Base-by-base conservation (phyloP, 2,113 vertebrate species). In the Forbesichthys papilliferus region DNA sequence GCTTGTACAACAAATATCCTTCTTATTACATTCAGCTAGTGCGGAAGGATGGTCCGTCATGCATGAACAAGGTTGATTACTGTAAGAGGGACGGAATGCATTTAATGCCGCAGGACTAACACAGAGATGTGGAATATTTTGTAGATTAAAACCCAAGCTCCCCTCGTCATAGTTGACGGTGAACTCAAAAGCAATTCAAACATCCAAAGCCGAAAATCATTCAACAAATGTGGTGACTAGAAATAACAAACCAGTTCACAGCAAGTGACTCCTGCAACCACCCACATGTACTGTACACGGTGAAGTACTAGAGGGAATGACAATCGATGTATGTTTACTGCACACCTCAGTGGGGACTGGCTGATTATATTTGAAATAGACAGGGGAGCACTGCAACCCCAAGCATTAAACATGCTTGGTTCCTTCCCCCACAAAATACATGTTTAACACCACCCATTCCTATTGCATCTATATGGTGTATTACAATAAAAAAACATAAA, bases 211-310 rank as follows among this genome's bases (percentile, higher is more conserved):
- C 13, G n/a, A 53, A 66, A 78, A 73, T 83, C 76, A 75, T 55
- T 55, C 67, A 71, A 61, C 74, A 76, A 61, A 78, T 34, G 69
- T 64, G 57, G 67, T 71, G 68, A 86, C 36, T 78, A 56, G 63
- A 60, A 64, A 61, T 68, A 34, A 34, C 12, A 74, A 57, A 72
- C 73, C 70, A 61, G 49, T 8, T 59, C 34, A 46, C 57, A 16
- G 80, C 48, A 86, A 87, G 89, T 86, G 77, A 84, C 73, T 74
- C 68, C 68, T 56, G 79, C 74, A 90, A 87, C 80, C 78, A 71
- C 65, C 64, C 66, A 82, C 76, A 74, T 90, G 47, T 79, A 71
- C 54, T 90, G 47, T 79, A 71, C 54, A 68, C 58, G 83, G 62
- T 81, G 69, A 88, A 80, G 80, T 75, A 70, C 65, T 70, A 64